phyloP scores from a whole-genome alignment of 2,113 vertebrate species.

The Orthonyx spaldingii region DNA sequence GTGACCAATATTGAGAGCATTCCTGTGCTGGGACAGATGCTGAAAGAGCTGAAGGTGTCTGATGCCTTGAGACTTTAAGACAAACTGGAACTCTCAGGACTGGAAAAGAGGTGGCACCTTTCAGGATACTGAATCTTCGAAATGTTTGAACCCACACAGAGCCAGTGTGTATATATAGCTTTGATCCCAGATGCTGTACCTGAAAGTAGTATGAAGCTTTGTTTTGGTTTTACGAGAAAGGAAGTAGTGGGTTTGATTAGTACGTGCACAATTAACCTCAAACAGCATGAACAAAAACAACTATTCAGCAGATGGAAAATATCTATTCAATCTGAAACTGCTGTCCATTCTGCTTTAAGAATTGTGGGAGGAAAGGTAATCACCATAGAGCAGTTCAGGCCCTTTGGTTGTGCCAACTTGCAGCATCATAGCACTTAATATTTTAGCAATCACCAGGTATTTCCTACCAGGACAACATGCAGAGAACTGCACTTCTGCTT shows the following conservation, averaged over 20 bases:
- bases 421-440: background rate
- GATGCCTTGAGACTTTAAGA: conserved; percentile 9
- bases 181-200: conserved; percentile 63
- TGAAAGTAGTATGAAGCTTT: conserved; percentile 68
- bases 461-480: background rate
- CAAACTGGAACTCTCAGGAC: conserved; percentile 48
- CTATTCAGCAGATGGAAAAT: conserved; percentile 75
- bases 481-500: background rate
- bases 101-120: conserved; percentile 63
- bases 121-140: conserved; percentile 71
- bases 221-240: conserved; percentile 83
- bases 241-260: conserved; percentile 77
- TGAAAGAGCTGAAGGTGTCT: background rate
- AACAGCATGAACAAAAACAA: conserved; percentile 75
- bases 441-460: background rate
- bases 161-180: conserved; percentile 71
- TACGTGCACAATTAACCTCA: conserved; percentile 72
- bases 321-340: conserved; percentile 71
- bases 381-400: background rate
- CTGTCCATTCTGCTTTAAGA: conserved; percentile 31
- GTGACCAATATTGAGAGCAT: conserved; percentile 66
- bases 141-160: conserved; percentile 75
- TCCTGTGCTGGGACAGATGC: conserved; percentile 8
- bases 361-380: background rate
- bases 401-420: background rate